Evolutionary conservation across 2,113 vertebrate genomes (phyloP), one percentile per base, ranked within the genome.

Genomic region (Xyrauchen texanus): DNA sequence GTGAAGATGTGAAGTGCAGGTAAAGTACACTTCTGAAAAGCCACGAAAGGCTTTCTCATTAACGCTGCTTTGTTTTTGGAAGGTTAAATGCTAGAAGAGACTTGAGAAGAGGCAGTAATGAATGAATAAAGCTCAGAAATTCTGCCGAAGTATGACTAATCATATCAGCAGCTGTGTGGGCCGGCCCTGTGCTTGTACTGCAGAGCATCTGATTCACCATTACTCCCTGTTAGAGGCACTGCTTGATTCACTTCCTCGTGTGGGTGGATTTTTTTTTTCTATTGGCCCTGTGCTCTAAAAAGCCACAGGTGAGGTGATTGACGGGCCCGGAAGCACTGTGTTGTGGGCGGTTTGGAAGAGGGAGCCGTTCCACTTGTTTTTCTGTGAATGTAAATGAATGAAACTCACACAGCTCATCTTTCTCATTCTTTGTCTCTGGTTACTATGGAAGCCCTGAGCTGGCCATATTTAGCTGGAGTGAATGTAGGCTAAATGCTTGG

Each of bases 161-260:
- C 79, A 55, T 78, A 81, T 81, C 79, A 70, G 63, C 58, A 58
- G 68, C 79, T 84, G 83, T 79, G 76, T 72, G 77, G 83, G 76
- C 46, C 52, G 76, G 45, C 47, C 42, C 62, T 62, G 46, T 5
- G 70, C 77, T 84, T 77, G 79, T 84, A 67, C 78, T 75, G 66
- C 65, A 13, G 75, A 71, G 69, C 68, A 58, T 84, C 83, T 84
- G 83, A 84, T 84, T 84, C 83, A 84, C 77, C 13, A 49, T 78
- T 34, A n/a, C 67, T 69, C 60, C 57, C 61, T 49, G 60, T 61
- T 80, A 60, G 66, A 46, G 15, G 71, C 79, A 53, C 34, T 9
- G 47, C 68, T 75, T 81, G 76, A 81, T 79, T 84, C 83, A 80
- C 76, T 84, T 84, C 83, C 83, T 81, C 70, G 76, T 81, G 83